Evolutionary conservation across 1,140 invertebrate species (phyloP).

Genomic region (Trichomalopsis sarcophagae): DNA sequence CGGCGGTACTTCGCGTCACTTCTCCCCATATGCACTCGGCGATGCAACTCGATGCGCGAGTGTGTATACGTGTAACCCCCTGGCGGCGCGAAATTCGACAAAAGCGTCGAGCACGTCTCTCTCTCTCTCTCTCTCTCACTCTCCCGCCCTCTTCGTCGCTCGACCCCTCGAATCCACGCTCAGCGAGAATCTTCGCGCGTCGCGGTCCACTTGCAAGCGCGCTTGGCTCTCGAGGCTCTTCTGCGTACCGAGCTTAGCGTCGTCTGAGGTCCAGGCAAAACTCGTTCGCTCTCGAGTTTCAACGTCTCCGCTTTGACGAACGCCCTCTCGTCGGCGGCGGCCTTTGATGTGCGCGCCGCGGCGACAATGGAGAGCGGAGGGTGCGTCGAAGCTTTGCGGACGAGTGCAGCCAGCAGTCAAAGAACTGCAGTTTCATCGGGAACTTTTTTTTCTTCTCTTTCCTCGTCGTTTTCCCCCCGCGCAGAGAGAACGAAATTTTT

Average conservation of each 20-base stretch:
- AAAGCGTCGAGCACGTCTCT: neutral
- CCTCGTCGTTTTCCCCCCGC: neutral
- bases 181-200: neutral
- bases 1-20: neutral
- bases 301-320: neutral
- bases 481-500: neutral
- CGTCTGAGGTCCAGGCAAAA: neutral
- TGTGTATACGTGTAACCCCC: neutral
- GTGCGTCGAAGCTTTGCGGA: neutral
- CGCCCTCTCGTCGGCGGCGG: neutral
- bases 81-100: neutral
- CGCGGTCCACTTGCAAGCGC: neutral
- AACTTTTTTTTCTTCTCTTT: neutral
- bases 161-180: neutral
- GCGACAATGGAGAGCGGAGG: slow-evolving; percentile 1
- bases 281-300: neutral
- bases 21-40: neutral
- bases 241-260: neutral
- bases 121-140: too few species aligned
- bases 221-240: neutral
- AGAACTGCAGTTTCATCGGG: neutral
- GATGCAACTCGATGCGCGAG: neutral
- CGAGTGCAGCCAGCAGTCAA: neutral
- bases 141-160: neutral
- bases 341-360: slow-evolving; percentile 13